phyloP scores from a whole-genome alignment of 2,888 invertebrate genomes.

The Apomyelois bistriatella region DNA sequence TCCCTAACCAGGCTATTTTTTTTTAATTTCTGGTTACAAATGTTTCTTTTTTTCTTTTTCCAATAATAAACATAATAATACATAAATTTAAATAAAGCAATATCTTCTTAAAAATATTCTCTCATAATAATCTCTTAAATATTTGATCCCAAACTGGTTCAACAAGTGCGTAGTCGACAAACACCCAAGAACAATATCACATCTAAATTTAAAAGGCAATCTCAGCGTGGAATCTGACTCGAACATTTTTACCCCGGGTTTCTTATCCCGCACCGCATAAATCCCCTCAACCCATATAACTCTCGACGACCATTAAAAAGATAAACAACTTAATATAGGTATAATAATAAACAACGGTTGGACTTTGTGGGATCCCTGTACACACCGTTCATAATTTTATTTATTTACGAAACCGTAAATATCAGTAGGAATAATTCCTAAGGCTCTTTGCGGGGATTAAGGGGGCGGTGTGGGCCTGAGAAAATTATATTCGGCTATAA shows the following conservation, averaged over 20 bases:
- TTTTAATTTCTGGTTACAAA: no score
- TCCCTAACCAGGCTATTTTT: no score
- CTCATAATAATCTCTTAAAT: background rate
- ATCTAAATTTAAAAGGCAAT: slow-evolving; percentile 77
- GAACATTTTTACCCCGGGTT: slow-evolving; percentile 55
- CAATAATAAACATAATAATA: no score
- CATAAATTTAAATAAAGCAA: no score
- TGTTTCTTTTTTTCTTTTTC: no score
- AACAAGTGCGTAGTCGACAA: slow-evolving; percentile 31
- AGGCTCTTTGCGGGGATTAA: slow-evolving; percentile 78
- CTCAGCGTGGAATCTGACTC: slow-evolving; percentile 60
- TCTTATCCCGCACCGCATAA: slow-evolving; percentile 71
- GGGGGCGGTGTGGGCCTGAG: slow-evolving; percentile 75
- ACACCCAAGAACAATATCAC: slow-evolving; percentile 51
- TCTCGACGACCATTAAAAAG: slow-evolving; percentile 74
- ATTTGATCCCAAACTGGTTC: background rate
- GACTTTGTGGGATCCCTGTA: slow-evolving; percentile 66
- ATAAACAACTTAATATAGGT: slow-evolving; percentile 79
- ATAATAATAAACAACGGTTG: slow-evolving; percentile 74
- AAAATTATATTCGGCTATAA: slow-evolving; percentile 80
- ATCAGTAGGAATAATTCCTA: slow-evolving; percentile 76
- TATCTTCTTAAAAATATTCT: no score
- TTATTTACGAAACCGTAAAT: slow-evolving; percentile 79
- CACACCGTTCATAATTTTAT: slow-evolving; percentile 74
- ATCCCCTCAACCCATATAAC: slow-evolving; percentile 74